Conservation (phyloP, 2,888 invertebrate species). For the Lordiphosa fenestrarum region DNA sequence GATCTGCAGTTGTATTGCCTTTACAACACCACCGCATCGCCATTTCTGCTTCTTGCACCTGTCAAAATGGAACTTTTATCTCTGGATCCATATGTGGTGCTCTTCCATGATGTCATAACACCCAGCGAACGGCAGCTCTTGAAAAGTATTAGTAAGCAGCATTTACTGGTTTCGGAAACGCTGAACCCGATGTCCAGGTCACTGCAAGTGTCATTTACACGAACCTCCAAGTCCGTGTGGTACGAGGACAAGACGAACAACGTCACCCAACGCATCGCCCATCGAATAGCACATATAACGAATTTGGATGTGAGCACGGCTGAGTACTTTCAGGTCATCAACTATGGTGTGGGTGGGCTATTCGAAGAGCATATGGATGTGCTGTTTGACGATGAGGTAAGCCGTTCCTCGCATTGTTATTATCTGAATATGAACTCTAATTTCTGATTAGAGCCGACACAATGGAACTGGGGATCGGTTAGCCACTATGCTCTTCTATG, state of each 20-base stretch:
- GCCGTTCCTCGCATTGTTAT: neutral
- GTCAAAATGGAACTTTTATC: slow-evolving; percentile 81
- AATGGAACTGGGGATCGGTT: neutral
- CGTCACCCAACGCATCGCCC: slow-evolving; percentile 78
- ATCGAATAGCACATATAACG: slow-evolving; percentile 85
- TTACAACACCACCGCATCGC: slow-evolving; percentile 31
- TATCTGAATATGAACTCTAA: neutral
- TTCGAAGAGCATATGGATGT: slow-evolving; percentile 97
- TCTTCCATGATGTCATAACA: slow-evolving; percentile 82
- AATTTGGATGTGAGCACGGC: slow-evolving; percentile 82
- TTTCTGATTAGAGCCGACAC: neutral
- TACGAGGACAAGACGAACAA: slow-evolving; percentile 48
- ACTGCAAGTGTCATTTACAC: slow-evolving; percentile 86
- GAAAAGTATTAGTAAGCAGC: slow-evolving; percentile 80
- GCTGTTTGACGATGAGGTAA: slow-evolving; percentile 1
- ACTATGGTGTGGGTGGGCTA: slow-evolving; percentile 98
- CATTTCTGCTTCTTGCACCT: slow-evolving; percentile 60
- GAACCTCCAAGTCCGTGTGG: slow-evolving; percentile 85
- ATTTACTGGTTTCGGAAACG: slow-evolving; percentile 81
- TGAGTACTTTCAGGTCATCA: slow-evolving; percentile 97
- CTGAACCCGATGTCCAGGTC: slow-evolving; percentile 89
- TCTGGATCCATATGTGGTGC: slow-evolving; percentile 81
- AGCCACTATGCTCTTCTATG: neutral
- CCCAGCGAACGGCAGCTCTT: slow-evolving; percentile 82
- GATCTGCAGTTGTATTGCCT: slow-evolving; percentile 39